Base-by-base conservation (phyloP, 2,113 vertebrate species). In the Labrus mixtus region DNA sequence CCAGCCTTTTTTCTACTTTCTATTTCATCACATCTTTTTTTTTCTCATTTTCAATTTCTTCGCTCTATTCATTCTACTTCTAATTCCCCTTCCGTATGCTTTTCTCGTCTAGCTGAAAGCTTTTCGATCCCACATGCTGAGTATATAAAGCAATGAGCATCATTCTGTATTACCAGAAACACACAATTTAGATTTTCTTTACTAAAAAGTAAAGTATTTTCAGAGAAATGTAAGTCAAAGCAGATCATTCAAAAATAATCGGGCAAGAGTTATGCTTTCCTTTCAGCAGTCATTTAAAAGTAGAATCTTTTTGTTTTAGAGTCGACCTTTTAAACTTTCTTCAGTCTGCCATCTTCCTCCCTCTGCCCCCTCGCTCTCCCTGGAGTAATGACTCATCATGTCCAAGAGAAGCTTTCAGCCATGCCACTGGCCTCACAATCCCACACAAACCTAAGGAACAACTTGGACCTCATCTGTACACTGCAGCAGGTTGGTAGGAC, bases 371-470 rank as follows among this genome's bases (percentile, higher is more conserved):
- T 67, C 29, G 5, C 33, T 73, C n/a, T 77, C 79, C 29, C 37
- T 8, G 36, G 64, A 76, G 69, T 58, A 88, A 80, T 85, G 82
- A 83, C 57, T 87, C 87, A 79, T 87, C 82, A 76, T 81, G 73
- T 72, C 74, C 22, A 81, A 72, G 59, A 80, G 73, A 67, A 74
- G 69, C 63, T 75, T 61, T 73, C 41, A 54, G 33, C 80, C 60
- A 23, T 57, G 61, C 68, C 39, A 73, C 65, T 68, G 82, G 64
- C 66, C 55, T 25, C 13, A 11, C 59, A 59, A 48, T 69, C 36
- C 39, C 53, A 53, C 57, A 39, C 11, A 3, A 71, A 60, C 39
- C 39, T 45, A 45, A 45, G 43, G 43, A 45, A 7, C 11, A 81
- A 46, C 55, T 39, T 23, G 12, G 58, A 69, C 72, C 61, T 66